phyloP scores from a whole-genome alignment of 2,888 invertebrate genomes.

The Torymus tubicola region DNA sequence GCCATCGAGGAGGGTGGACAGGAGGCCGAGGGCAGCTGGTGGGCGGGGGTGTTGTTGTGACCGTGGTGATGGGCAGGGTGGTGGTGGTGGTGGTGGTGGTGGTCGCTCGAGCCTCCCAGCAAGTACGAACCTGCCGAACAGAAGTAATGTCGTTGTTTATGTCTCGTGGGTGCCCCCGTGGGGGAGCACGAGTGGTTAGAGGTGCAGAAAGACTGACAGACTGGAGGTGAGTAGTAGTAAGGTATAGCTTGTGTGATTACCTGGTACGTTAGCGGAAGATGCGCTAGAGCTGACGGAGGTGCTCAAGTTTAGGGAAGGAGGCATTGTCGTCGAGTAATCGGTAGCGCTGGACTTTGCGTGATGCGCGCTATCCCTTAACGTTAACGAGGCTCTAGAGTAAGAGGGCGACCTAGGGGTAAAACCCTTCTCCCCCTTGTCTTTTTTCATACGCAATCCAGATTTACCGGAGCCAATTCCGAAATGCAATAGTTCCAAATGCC shows the following conservation, averaged over 20 bases:
- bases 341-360: conserved; percentile 49
- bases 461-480: conserved; percentile 69
- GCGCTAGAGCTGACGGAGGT: conserved; percentile 63
- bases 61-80: conserved; percentile 28
- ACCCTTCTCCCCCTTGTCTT: conserved; percentile 46
- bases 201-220: no score
- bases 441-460: conserved; percentile 55
- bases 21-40: conserved; percentile 60
- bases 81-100: conserved; percentile 44
- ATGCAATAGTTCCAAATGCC: conserved; percentile 77
- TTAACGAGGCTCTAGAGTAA: conserved; percentile 46
- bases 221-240: no score
- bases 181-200: no score
- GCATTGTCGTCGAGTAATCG: conserved; percentile 64
- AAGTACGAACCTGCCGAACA: conserved; percentile 64
- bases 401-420: conserved; percentile 38
- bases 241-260: conserved; percentile 56
- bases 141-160: neutral
- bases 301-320: conserved; percentile 65
- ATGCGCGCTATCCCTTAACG: conserved; percentile 38
- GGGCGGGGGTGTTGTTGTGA: conserved; percentile 51
- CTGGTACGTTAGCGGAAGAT: conserved; percentile 66
- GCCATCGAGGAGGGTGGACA: conserved; percentile 65
- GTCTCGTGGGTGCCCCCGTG: neutral
- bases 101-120: conserved; percentile 64